Evolutionary conservation across 2,888 invertebrate genomes (phyloP).

Genomic region (Hemistola chrysoprasaria): DNA sequence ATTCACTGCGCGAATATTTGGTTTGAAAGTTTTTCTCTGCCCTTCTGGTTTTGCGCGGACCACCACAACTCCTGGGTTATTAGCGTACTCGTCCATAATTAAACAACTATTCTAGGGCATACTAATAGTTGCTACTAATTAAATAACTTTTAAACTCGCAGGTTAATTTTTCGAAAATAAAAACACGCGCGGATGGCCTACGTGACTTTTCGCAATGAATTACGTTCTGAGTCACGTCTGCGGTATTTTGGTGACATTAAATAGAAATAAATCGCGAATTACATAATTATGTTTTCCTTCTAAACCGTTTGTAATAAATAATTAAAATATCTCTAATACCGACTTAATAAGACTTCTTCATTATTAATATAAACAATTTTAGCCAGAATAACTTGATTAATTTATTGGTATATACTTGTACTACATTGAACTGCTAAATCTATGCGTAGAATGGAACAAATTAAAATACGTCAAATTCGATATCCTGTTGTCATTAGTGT

Average conservation of each 20-base stretch:
- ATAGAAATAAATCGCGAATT: too few relatives aligned
- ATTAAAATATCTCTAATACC: too few relatives aligned
- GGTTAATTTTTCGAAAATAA: constrained; percentile 44
- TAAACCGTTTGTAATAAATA: too few relatives aligned
- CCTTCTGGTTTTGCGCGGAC: constrained; percentile 88
- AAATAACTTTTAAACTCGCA: constrained; percentile 21
- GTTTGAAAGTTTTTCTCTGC: constrained; percentile 90
- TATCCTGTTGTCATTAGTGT: constrained; percentile 13
- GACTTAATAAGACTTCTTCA: too few relatives aligned
- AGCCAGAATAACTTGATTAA: too few relatives aligned
- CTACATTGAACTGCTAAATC: too few relatives aligned
- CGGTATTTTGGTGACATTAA: not conserved
- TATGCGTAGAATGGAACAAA: constrained; percentile 11
- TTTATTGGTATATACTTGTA: too few relatives aligned
- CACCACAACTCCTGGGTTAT: constrained; percentile 80
- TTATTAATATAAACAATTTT: too few relatives aligned
- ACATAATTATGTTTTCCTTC: too few relatives aligned
- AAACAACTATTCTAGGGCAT: constrained; percentile 15
- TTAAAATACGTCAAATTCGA: too few relatives aligned
- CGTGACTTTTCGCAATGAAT: constrained; percentile 66
- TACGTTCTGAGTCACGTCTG: constrained; percentile 38
- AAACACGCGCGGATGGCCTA: constrained; percentile 72
- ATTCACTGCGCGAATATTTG: constrained; percentile 85
- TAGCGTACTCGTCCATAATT: constrained; percentile 59
- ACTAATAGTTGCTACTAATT: constrained; percentile 3